A percentile compares a stretch with the other conserved stretches of the same genome.
These are phyloP conservation scores for Ashinkailepas kermadecensis DNA, from an alignment of 2,888 invertebrate genomes.

Conservation along the genomic window DNA sequence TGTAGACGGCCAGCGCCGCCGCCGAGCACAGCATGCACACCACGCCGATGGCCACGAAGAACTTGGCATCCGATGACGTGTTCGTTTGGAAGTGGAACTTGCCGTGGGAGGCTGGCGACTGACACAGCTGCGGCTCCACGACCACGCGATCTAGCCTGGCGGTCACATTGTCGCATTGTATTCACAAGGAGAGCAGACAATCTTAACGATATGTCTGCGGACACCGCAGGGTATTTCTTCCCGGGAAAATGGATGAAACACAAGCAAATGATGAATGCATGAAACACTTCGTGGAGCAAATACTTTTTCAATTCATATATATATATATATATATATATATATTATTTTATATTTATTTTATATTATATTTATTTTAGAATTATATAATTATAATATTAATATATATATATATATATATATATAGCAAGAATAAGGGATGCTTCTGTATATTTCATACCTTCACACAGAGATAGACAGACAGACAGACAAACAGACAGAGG, in stretches of 20 bases:
- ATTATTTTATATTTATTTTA: too few species aligned
- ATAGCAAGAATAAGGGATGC: too few species aligned
- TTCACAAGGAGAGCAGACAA: neutral
- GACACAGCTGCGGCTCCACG: conserved; percentile 14
- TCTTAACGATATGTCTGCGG: neutral
- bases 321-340: too few species aligned
- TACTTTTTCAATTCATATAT: too few species aligned
- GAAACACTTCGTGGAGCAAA: too few species aligned
- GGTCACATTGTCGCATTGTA: neutral
- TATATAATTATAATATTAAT: too few species aligned
- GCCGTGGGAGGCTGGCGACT: neutral
- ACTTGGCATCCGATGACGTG: conserved; percentile 54
- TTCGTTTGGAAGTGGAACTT: conserved; percentile 40
- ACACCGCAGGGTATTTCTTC: neutral
- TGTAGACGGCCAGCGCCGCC: conserved; percentile 43
- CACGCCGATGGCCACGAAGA: conserved; percentile 62
- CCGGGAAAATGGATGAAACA: neutral
- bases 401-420: too few species aligned
- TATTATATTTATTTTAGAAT: too few species aligned
- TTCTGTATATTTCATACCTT: too few species aligned
- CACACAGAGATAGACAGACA: too few species aligned
- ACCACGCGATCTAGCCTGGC: conserved; percentile 35
- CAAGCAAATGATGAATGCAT: neutral
- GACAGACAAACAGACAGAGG: too few species aligned
- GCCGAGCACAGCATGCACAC: conserved; percentile 55